These are phyloP conservation scores for Pandion haliaetus DNA, from an alignment of 2,113 vertebrate genomes.

Conservation along the genomic window DNA sequence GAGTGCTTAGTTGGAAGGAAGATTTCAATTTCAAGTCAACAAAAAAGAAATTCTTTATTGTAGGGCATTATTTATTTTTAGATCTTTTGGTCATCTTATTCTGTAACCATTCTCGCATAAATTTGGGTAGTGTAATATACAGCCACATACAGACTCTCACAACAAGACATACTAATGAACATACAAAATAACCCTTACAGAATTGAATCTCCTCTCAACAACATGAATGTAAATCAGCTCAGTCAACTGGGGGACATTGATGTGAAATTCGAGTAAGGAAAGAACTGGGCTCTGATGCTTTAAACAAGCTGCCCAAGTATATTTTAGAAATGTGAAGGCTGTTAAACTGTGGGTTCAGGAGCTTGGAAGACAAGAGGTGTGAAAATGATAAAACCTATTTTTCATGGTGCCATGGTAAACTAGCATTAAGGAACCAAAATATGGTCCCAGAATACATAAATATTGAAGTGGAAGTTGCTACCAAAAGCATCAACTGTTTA, in stretches of 20 bases:
- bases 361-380: neutral
- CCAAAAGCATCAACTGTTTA: neutral
- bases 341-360: neutral
- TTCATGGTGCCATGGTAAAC: neutral
- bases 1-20: neutral
- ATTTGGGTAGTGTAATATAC: neutral
- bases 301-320: neutral
- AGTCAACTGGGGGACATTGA: neutral
- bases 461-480: neutral
- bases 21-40: neutral
- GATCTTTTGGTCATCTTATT: neutral
- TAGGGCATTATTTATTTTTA: neutral
- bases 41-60: neutral
- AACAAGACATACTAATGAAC: neutral
- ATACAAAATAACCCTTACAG: neutral
- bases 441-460: neutral
- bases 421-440: neutral
- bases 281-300: neutral
- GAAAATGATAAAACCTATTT: neutral
- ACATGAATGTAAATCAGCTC: neutral
- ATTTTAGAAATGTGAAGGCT: neutral
- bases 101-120: neutral
- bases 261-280: neutral
- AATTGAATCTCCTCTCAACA: neutral
- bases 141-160: neutral